Conservation (phyloP, 2,888 invertebrate genomes). For the Prionchulus punctatus region DNA sequence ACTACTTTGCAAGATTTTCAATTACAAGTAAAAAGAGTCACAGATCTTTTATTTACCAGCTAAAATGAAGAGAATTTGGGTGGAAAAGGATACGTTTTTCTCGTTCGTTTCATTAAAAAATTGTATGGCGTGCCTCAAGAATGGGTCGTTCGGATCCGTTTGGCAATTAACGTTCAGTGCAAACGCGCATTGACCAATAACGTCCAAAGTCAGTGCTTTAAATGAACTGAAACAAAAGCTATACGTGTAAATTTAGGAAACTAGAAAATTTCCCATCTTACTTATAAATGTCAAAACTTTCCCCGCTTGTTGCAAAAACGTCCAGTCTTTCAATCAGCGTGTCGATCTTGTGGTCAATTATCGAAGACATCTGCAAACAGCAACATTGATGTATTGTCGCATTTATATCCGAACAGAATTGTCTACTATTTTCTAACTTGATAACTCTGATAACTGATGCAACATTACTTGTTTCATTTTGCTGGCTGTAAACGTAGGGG, state of each 20-base stretch:
- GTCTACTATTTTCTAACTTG: too few species aligned
- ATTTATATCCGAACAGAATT: too few species aligned
- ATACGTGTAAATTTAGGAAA: too few species aligned
- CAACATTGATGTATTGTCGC: too few species aligned
- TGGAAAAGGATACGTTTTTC: neutral
- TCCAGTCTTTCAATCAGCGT: neutral
- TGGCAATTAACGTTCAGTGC: constrained; percentile 36
- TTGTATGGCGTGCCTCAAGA: constrained; percentile 20
- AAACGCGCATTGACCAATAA: constrained; percentile 37
- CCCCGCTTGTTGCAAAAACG: neutral
- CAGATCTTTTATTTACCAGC: neutral
- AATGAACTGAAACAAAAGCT: constrained; percentile 16
- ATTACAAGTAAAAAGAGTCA: too few species aligned
- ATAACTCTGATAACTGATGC: too few species aligned
- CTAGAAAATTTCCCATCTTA: too few species aligned
- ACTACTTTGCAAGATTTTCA: neutral
- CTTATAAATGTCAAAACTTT: neutral
- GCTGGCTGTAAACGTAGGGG: constrained; percentile 37
- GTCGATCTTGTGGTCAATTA: neutral
- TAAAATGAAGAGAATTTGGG: neutral
- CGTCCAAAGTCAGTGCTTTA: constrained; percentile 38
- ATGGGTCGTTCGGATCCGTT: constrained; percentile 32
- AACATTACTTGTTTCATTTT: constrained; percentile 33
- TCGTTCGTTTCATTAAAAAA: neutral
- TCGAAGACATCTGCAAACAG: neutral